Evolutionary conservation across 2,113 vertebrate species (phyloP).

Genomic region (Xerus inauris): DNA sequence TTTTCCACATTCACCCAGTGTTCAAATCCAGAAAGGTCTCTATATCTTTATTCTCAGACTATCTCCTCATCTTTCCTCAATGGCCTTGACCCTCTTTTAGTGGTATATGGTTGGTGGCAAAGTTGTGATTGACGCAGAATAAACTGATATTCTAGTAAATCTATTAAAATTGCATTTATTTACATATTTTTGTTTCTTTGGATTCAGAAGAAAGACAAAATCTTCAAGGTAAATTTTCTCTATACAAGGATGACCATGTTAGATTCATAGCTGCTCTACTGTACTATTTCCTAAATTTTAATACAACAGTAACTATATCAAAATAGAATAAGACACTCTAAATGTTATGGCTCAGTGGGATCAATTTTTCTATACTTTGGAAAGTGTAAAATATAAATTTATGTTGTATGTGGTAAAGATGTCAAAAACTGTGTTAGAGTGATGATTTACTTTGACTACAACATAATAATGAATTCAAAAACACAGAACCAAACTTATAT

Average conservation of each 20-base stretch:
- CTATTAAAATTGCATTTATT: neutral
- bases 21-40: neutral
- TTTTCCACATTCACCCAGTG: neutral
- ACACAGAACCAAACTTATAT: neutral
- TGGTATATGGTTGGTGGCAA: neutral
- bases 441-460: neutral
- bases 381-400: neutral
- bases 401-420: neutral
- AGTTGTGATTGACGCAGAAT: neutral
- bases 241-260: rapidly evolving
- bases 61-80: neutral
- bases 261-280: neutral
- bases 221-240: neutral
- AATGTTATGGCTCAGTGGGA: neutral
- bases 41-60: neutral
- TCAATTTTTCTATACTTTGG: neutral
- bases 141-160: neutral
- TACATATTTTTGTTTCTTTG: neutral
- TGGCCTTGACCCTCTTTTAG: neutral
- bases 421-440: neutral
- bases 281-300: neutral
- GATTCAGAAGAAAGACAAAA: neutral
- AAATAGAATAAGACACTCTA: neutral
- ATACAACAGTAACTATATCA: neutral
- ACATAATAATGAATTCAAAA: conserved; percentile 12